These are phyloP conservation scores for Scaptomyza tumidula DNA, from an alignment of 2,888 invertebrate species.

Conservation along the genomic window DNA sequence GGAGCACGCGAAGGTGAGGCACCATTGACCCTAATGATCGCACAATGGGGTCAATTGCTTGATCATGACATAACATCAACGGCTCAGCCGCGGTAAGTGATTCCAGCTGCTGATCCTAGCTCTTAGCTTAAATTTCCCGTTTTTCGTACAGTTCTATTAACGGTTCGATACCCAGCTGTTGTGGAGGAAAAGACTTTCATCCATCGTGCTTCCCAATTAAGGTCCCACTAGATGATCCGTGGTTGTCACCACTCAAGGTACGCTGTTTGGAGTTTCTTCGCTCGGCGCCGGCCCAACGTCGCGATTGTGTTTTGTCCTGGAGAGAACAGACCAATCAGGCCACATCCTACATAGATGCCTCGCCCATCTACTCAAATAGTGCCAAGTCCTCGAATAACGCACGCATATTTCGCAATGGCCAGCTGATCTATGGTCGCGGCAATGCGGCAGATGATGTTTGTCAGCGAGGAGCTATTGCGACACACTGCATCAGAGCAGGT, in stretches of 20 bases:
- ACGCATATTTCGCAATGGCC: slow-evolving; percentile 90
- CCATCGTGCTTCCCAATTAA: slow-evolving; percentile 94
- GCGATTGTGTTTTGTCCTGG: slow-evolving; percentile 92
- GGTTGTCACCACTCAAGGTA: slow-evolving; percentile 89
- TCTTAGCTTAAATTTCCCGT: not conserved
- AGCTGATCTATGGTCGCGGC: slow-evolving; percentile 88
- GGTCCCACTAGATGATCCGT: slow-evolving; percentile 89
- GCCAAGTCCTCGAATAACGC: slow-evolving; percentile 89
- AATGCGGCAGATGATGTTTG: slow-evolving; percentile 89
- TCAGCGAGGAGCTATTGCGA: slow-evolving; percentile 89
- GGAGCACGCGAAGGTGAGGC: slow-evolving; percentile 88
- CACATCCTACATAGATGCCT: slow-evolving; percentile 92
- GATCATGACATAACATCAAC: slow-evolving; percentile 95
- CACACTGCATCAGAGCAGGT: slow-evolving; percentile 91
- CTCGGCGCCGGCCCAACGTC: slow-evolving; percentile 91
- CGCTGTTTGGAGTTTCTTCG: slow-evolving; percentile 93
- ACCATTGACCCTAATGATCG: slow-evolving; percentile 91
- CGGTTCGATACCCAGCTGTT: slow-evolving; percentile 91
- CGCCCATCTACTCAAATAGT: slow-evolving; percentile 92
- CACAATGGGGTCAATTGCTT: slow-evolving; percentile 96
- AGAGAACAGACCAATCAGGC: slow-evolving; percentile 94
- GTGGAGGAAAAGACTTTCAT: slow-evolving; percentile 87
- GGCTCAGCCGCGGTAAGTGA: slow-evolving; percentile 87
- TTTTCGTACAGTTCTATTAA: slow-evolving; percentile 86
- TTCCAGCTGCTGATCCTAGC: not conserved